Evolutionary conservation across 2,113 vertebrate genomes (phyloP).

Genomic region (Coturnix japonica): DNA sequence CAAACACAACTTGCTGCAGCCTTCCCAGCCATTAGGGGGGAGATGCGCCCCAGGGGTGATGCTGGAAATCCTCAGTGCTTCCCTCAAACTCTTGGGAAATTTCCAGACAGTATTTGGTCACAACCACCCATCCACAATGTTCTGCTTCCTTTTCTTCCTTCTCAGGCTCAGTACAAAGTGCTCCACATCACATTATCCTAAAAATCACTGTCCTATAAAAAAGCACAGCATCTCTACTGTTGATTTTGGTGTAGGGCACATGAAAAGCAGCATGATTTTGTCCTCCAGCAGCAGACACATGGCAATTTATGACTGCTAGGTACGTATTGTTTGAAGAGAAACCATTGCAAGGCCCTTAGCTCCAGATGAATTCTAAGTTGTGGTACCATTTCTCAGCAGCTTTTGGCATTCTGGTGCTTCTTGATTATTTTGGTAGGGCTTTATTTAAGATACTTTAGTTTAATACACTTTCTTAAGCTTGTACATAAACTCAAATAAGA

Average conservation of each 20-base stretch:
- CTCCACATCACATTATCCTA: background rate
- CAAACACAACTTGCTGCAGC: background rate
- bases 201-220: background rate
- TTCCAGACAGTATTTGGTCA: background rate
- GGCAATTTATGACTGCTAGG: background rate
- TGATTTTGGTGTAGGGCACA: background rate
- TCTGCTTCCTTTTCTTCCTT: background rate
- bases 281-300: background rate
- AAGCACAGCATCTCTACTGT: rapidly evolving
- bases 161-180: background rate
- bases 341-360: background rate
- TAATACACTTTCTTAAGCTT: background rate
- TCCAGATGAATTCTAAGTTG: background rate
- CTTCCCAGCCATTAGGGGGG: background rate
- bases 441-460: background rate
- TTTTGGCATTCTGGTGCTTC: background rate
- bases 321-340: background rate
- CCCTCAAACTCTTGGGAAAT: background rate
- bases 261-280: background rate
- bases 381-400: background rate
- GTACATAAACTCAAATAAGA: background rate
- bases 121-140: background rate
- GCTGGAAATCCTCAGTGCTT: background rate
- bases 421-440: background rate
- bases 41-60: background rate